A percentile compares a stretch with the other conserved stretches of the same genome.
Evolutionary conservation across 2,797 vertebrate species (phyloP).

Genomic region (Cyclopterus lumpus): DNA sequence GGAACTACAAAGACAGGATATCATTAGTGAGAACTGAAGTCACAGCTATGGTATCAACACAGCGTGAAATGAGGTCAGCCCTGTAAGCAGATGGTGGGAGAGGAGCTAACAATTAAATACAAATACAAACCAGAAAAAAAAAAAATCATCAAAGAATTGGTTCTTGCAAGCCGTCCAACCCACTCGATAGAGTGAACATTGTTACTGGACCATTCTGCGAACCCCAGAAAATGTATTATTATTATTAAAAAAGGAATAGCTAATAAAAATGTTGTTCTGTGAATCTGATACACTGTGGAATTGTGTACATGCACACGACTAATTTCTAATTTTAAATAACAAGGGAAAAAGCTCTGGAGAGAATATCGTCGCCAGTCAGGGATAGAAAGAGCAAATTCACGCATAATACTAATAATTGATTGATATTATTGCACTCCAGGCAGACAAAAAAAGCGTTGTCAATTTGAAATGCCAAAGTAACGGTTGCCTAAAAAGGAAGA

Average conservation of each 20-base stretch:
- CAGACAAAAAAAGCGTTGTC: neutral
- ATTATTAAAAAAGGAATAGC: neutral
- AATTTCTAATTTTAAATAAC: neutral
- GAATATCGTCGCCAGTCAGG: neutral
- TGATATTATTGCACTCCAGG: neutral
- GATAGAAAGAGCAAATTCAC: neutral
- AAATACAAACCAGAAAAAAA: conserved; percentile 14
- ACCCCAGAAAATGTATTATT: too few relatives aligned
- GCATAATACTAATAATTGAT: neutral
- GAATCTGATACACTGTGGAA: neutral
- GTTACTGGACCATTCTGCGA: neutral
- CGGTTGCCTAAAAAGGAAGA: neutral
- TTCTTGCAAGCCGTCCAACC: neutral
- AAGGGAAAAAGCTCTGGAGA: neutral
- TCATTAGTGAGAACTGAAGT: conserved; percentile 44
- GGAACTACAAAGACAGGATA: conserved; percentile 44
- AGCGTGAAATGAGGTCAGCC: conserved; percentile 40
- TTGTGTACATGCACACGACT: neutral
- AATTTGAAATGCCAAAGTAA: neutral
- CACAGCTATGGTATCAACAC: conserved; percentile 35
- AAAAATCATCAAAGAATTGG: conserved; percentile 1
- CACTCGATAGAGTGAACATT: neutral
- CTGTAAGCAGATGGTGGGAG: conserved; percentile 34
- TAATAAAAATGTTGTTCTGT: neutral
- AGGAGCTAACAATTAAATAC: conserved; percentile 22